Evolutionary conservation across 2,113 vertebrate species (phyloP).

Genomic region (Nothocercus julius): DNA sequence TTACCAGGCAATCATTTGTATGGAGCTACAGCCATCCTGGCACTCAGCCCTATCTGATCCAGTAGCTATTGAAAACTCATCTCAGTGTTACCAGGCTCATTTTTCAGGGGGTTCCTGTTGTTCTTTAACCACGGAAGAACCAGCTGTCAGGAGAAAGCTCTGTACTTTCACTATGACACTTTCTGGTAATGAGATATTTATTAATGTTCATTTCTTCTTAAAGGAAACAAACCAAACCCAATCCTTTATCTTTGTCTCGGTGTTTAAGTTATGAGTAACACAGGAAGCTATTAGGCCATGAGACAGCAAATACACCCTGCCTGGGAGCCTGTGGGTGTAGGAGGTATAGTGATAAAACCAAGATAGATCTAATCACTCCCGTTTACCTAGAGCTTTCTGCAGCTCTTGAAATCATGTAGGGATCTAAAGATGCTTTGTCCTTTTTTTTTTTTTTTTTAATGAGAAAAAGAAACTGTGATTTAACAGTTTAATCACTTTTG

Average conservation of each 20-base stretch:
- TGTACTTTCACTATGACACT: constrained; percentile 66
- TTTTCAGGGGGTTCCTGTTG: constrained; percentile 40
- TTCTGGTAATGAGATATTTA: constrained; percentile 68
- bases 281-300: constrained; percentile 68
- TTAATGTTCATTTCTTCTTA: constrained; percentile 66
- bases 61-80: constrained; percentile 60
- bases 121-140: constrained; percentile 15
- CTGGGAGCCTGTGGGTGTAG: constrained; percentile 47
- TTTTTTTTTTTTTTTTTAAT: neutral
- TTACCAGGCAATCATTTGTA: neutral
- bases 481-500: constrained; percentile 68
- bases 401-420: constrained; percentile 44
- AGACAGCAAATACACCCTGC: constrained; percentile 69
- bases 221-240: constrained; percentile 66
- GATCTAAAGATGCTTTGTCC: constrained; percentile 64
- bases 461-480: constrained; percentile 67
- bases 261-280: constrained; percentile 71
- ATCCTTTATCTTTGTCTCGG: constrained; percentile 49
- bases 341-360: constrained; percentile 50
- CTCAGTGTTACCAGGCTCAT: constrained; percentile 22
- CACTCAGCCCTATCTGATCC: constrained; percentile 35
- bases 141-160: constrained; percentile 44
- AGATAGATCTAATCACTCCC: constrained; percentile 63
- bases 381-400: constrained; percentile 57
- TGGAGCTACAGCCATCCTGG: accelerated